phyloP scores from a whole-genome alignment of 2,113 vertebrate species.

The Macquaria ambigua region DNA sequence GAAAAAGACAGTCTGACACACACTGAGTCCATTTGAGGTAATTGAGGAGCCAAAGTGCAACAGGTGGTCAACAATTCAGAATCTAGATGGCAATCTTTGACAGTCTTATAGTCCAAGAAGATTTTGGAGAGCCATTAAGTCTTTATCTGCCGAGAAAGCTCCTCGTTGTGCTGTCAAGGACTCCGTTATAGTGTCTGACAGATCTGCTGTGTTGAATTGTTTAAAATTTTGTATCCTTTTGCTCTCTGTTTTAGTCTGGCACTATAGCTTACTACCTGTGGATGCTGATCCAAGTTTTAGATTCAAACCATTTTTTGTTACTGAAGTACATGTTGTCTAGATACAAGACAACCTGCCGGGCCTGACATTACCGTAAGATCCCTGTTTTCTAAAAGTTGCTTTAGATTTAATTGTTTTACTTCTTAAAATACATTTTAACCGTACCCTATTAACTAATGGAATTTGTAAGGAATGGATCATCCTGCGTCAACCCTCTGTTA shows the following conservation, averaged over 20 bases:
- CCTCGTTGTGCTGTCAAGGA: background rate
- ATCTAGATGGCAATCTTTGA: background rate
- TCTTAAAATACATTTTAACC: background rate
- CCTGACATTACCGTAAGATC: background rate
- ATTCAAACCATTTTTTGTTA: background rate
- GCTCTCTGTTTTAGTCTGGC: background rate
- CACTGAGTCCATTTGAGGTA: background rate
- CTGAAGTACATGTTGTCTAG: background rate
- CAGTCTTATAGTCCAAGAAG: background rate
- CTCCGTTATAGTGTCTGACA: background rate
- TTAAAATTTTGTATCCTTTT: background rate
- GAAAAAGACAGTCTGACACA: background rate
- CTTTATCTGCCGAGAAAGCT: background rate
- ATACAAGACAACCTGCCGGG: background rate
- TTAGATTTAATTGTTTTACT: background rate
- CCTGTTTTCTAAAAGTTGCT: background rate
- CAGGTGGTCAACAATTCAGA: background rate
- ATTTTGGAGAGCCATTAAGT: background rate
- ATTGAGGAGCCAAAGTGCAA: background rate
- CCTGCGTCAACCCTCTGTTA: background rate
- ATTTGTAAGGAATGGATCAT: background rate
- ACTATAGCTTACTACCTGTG: too few relatives aligned
- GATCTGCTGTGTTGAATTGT: background rate
- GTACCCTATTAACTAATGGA: background rate
- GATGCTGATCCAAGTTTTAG: background rate